These are phyloP conservation scores for Tylochromis polylepis DNA, from an alignment of 2,113 vertebrate species.

Conservation along the genomic window DNA sequence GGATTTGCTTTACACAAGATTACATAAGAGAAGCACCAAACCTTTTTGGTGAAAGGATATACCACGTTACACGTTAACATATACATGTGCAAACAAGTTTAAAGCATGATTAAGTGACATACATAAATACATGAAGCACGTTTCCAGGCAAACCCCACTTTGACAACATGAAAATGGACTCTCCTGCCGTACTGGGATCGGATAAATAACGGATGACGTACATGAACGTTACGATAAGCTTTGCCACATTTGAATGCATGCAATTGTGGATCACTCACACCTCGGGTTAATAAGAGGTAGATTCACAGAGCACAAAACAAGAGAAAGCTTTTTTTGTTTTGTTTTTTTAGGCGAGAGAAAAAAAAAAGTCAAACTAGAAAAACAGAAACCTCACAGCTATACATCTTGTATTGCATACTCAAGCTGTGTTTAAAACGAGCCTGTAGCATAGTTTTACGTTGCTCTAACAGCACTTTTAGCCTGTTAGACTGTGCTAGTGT, in stretches of 20 bases:
- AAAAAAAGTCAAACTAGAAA: background rate
- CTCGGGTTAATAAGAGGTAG: slow-evolving; percentile 60
- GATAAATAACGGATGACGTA: background rate
- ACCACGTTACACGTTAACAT: slow-evolving; percentile 21
- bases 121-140: background rate
- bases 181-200: background rate
- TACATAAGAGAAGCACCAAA: slow-evolving; percentile 29
- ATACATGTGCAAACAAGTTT: slow-evolving; percentile 54
- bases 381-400: slow-evolving; percentile 26
- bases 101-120: slow-evolving; percentile 43
- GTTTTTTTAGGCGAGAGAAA: background rate
- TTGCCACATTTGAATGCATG: slow-evolving; percentile 46
- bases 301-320: slow-evolving; percentile 47
- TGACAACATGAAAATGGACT: background rate
- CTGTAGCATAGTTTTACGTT: slow-evolving; percentile 39
- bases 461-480: slow-evolving; percentile 17
- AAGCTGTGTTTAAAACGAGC: slow-evolving; percentile 34
- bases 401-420: slow-evolving; percentile 55
- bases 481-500: slow-evolving; percentile 31
- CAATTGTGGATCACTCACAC: slow-evolving; percentile 34
- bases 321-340: background rate
- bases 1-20: slow-evolving; percentile 44
- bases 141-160: slow-evolving; percentile 1
- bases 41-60: slow-evolving; percentile 49
- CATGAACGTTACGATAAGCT: background rate